phyloP scores from a whole-genome alignment of 1,140 invertebrate genomes.

The Portunus trituberculatus region DNA sequence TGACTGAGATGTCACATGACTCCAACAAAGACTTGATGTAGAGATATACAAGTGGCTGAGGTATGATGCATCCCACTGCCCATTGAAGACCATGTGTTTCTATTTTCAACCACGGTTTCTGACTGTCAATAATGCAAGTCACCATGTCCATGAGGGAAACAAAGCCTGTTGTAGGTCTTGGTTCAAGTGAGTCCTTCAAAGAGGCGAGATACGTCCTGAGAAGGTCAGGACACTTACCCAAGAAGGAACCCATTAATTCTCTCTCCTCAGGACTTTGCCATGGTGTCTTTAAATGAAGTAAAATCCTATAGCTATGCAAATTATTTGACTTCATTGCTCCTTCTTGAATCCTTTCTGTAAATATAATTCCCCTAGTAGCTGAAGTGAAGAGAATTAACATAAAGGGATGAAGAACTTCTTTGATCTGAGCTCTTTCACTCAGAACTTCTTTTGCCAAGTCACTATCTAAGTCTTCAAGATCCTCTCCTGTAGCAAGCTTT shows the following conservation, averaged over 20 bases:
- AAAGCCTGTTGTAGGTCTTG: constrained; percentile 41
- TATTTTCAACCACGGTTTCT: constrained; percentile 48
- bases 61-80: neutral
- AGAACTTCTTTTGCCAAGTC: neutral
- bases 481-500: constrained; percentile 18
- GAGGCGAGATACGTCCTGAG: constrained; percentile 38
- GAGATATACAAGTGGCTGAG: neutral
- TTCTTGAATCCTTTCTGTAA: constrained; percentile 41
- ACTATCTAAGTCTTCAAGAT: constrained; percentile 25
- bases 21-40: constrained; percentile 46
- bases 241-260: constrained; percentile 40
- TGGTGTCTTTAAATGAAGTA: constrained; percentile 27
- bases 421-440: constrained; percentile 54
- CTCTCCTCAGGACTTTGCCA: constrained; percentile 36
- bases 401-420: constrained; percentile 29
- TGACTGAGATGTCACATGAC: neutral
- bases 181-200: neutral
- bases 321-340: constrained; percentile 49
- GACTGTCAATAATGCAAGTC: constrained; percentile 36
- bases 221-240: constrained; percentile 50
- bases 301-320: constrained; percentile 22
- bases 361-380: constrained; percentile 53
- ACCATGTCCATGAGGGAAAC: constrained; percentile 53
- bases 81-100: constrained; percentile 26
- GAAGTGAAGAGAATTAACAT: constrained; percentile 44